Base-by-base conservation (phyloP, 2,888 invertebrate genomes). In the Trissolcus japonicus region DNA sequence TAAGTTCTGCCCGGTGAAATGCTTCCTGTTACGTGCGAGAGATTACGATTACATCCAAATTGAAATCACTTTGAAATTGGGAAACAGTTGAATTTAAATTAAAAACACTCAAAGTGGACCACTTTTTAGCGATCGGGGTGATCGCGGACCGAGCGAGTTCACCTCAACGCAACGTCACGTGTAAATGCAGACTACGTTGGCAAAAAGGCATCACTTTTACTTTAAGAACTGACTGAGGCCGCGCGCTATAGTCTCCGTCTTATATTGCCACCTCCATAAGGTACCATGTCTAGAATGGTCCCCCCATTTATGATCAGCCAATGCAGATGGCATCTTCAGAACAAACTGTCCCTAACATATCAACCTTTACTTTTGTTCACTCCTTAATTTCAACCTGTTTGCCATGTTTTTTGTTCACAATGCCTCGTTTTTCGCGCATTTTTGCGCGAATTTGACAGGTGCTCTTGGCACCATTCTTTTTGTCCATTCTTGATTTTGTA, bases 181-280 rank as follows among this genome's bases (percentile, higher is more conserved):
- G 81, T 80, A 81, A 78, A 57, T 78, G 81, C 85, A 86, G 86
- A 85, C 84, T 86, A 86, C 84, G 82, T 82, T 85, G 83, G 82
- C 82, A 83, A 84, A 74, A 65, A 85, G 85, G 84, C 85, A 86
- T 85, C 87, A 87, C 85, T 87, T 69, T 78, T 87, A 86, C 85
- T 78, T 74, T 63, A 71, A 78, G 84, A 83, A 88, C 88, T 88
- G 88, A 86, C 86, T 82, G 84, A 50, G 65, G 55, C 63, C 53
- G 60, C 54, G 68, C 75, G 59, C 68, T 68, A 75, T 65, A 68
- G 57, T 61, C 62, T 65, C 60, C 68, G 50, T 55, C 69, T 76
- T 76, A 76, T 76, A 76, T 76, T 75, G 17, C 63, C 75, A 76
- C 75, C 75, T 69, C 75, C 75, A 68, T 60, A 40, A 43, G 51